These are phyloP conservation scores for Triplophysa tibetana DNA, from an alignment of 2,113 vertebrate species.

Conservation along the genomic window DNA sequence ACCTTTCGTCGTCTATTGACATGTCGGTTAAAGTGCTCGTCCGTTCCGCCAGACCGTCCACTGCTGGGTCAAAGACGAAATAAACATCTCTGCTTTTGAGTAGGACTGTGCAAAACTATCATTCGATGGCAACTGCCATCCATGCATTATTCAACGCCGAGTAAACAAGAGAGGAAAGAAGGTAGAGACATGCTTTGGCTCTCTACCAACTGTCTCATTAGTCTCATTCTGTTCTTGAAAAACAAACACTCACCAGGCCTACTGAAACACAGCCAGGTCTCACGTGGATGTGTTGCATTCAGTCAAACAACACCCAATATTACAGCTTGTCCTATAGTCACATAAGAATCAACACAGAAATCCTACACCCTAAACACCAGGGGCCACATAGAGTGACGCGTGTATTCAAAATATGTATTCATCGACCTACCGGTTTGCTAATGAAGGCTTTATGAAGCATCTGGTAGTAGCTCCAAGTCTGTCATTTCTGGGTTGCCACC, in stretches of 20 bases:
- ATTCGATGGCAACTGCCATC: conserved; percentile 66
- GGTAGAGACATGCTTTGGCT: conserved; percentile 63
- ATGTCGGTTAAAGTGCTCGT: not conserved
- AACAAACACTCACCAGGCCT: conserved; percentile 68
- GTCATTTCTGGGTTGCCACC: conserved; percentile 11
- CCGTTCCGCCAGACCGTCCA: not conserved
- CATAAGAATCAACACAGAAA: not conserved
- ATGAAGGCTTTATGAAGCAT: conserved; percentile 8
- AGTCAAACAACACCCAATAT: not conserved
- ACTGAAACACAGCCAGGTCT: conserved; percentile 66
- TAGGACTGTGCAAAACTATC: conserved; percentile 55
- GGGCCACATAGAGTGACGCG: not conserved
- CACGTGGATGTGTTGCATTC: conserved; percentile 57
- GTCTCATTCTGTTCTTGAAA: conserved; percentile 74
- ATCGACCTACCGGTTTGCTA: not conserved
- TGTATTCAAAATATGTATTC: not conserved
- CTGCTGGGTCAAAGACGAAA: conserved; percentile 10
- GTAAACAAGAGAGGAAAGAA: conserved; percentile 73
- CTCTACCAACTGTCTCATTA: conserved; percentile 76
- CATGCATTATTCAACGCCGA: conserved; percentile 70
- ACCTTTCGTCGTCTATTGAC: conserved; percentile 22
- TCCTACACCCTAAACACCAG: not conserved
- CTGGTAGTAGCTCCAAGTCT: conserved; percentile 13
- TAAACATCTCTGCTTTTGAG: conserved; percentile 57
- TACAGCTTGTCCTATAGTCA: not conserved